Evolutionary conservation across 2,113 vertebrate species (phyloP).

Genomic region (Trinectes maculatus): DNA sequence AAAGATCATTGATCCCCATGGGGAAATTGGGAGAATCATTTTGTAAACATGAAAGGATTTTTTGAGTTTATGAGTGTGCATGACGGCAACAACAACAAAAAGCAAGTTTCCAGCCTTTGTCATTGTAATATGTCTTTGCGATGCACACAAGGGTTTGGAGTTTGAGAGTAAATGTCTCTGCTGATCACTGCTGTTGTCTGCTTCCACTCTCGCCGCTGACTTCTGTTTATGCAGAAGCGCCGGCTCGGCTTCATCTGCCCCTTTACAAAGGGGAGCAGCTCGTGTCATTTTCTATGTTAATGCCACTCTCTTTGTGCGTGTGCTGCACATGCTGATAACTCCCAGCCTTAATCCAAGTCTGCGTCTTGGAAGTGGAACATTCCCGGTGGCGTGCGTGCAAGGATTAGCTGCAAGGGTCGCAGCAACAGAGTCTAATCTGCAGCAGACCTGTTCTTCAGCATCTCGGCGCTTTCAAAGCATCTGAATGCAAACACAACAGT

Average conservation of each 20-base stretch:
- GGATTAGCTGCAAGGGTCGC: constrained; percentile 78
- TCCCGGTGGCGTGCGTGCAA: constrained; percentile 29
- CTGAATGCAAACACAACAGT: constrained; percentile 52
- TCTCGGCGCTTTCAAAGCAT: constrained; percentile 34
- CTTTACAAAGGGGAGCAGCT: constrained; percentile 60
- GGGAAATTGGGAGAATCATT: constrained; percentile 34
- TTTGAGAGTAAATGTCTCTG: constrained; percentile 49
- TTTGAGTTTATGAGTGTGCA: constrained; percentile 63
- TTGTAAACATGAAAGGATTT: constrained; percentile 60
- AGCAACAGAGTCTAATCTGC: constrained; percentile 73
- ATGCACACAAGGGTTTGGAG: constrained; percentile 24
- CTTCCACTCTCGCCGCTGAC: constrained; percentile 44
- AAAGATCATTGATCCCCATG: constrained; percentile 51
- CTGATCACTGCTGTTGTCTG: constrained; percentile 50
- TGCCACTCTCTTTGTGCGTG: constrained; percentile 57
- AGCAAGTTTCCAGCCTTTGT: constrained; percentile 67
- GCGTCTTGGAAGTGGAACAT: constrained; percentile 64
- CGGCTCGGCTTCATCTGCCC: constrained; percentile 47
- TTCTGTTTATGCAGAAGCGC: constrained; percentile 71
- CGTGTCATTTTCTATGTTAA: constrained; percentile 76
- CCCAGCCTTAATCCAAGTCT: constrained; percentile 70
- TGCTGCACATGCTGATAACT: constrained; percentile 63
- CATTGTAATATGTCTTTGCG: constrained; percentile 55
- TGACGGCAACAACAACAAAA: constrained; percentile 49
- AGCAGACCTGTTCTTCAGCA: constrained; percentile 51